Conservation (phyloP, 2,113 vertebrate species). For the Ceyx melanurus region DNA sequence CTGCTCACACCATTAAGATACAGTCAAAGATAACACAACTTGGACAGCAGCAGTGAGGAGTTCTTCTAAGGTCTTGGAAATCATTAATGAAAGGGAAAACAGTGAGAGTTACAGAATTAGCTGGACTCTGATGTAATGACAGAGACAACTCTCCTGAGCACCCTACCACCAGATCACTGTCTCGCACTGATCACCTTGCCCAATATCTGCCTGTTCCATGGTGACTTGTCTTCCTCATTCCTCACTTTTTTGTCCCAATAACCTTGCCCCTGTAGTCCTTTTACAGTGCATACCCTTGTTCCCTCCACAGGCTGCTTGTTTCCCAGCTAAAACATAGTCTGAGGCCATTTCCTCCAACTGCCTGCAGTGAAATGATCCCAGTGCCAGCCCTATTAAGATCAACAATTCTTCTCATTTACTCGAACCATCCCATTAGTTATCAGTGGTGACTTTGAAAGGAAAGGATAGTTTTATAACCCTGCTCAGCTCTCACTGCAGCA, state of each 20-base stretch:
- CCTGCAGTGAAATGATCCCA: constrained; percentile 33
- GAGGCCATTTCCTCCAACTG: constrained; percentile 19
- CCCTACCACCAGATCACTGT: neutral
- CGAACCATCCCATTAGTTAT: constrained; percentile 51
- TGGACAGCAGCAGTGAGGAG: neutral
- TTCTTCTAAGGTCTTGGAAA: neutral
- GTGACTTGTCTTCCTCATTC: neutral
- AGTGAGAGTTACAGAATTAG: neutral
- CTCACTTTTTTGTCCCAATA: neutral
- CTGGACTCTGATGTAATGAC: neutral
- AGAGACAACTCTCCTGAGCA: neutral
- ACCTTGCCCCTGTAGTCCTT: neutral
- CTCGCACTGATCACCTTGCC: neutral
- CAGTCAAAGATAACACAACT: neutral
- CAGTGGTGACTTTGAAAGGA: constrained; percentile 55
- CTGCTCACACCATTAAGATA: neutral
- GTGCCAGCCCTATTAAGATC: constrained; percentile 53
- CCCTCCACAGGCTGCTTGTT: neutral
- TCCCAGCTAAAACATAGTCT: neutral
- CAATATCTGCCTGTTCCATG: neutral
- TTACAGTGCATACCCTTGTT: neutral
- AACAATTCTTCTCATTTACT: constrained; percentile 58
- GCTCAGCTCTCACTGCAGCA: constrained; percentile 69
- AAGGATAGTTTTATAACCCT: constrained; percentile 58
- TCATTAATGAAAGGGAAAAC: neutral